Evolutionary conservation across 2,888 invertebrate species (phyloP).

Genomic region (Portevinia maculata): DNA sequence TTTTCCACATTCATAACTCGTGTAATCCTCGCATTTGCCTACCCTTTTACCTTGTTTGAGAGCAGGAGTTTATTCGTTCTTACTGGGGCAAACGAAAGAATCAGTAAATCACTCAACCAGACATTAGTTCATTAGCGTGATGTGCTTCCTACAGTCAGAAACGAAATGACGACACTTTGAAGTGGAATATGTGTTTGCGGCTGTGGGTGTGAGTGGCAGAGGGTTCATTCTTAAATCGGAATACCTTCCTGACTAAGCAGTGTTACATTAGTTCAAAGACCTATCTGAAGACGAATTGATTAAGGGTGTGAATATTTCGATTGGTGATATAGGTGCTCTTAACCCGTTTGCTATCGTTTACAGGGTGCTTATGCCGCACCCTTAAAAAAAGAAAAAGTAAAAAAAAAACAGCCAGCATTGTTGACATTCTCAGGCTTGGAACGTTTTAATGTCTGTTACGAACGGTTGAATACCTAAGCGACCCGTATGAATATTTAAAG

Average conservation of each 20-base stretch:
- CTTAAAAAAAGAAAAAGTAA: not conserved
- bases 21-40: conserved; percentile 15
- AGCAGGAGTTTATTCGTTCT: conserved; percentile 20
- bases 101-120: conserved; percentile 51
- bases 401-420: not conserved
- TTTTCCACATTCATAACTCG: not conserved
- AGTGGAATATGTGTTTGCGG: conserved; percentile 6
- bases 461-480: conserved; percentile 20
- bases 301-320: conserved; percentile 15
- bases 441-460: not conserved
- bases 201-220: too few species aligned
- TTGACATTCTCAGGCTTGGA: not conserved
- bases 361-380: conserved; percentile 1
- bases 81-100: conserved; percentile 7
- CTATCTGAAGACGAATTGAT: conserved; percentile 38
- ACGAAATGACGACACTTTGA: conserved; percentile 16
- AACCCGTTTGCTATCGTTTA: conserved; percentile 25
- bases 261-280: conserved; percentile 37
- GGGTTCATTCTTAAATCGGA: conserved; percentile 2
- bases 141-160: conserved; percentile 10
- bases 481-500: conserved; percentile 55
- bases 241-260: not conserved
- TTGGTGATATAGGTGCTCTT: not conserved
- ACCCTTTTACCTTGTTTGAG: conserved; percentile 26
- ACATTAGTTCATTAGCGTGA: conserved; percentile 54